These are phyloP conservation scores for Trichopoda pennipes DNA, from an alignment of 2,888 invertebrate species.

Conservation along the genomic window DNA sequence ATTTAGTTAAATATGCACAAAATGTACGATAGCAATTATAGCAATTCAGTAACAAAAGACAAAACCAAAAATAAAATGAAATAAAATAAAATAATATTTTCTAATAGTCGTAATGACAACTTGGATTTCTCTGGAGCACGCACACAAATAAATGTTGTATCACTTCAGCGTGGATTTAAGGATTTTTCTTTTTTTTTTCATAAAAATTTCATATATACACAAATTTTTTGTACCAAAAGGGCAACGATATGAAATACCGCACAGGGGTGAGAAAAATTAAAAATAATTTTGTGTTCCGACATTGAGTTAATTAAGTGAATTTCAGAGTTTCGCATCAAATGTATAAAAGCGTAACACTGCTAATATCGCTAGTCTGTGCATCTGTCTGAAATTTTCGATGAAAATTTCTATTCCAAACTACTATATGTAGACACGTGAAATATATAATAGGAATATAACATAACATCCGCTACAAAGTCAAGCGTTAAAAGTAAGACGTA, in stretches of 20 bases:
- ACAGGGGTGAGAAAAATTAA: not conserved
- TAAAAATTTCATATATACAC: slow-evolving; percentile 51
- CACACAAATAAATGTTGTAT: slow-evolving; percentile 26
- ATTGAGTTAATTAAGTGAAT: too few species aligned
- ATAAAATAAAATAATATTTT: slow-evolving; percentile 58
- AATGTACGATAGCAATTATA: slow-evolving; percentile 44
- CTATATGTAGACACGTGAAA: too few species aligned
- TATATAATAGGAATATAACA: too few species aligned
- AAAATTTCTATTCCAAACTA: too few species aligned
- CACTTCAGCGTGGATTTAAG: slow-evolving; percentile 23
- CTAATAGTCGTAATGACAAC: slow-evolving; percentile 64
- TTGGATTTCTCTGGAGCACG: slow-evolving; percentile 42
- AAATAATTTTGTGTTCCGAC: too few species aligned
- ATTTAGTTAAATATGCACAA: slow-evolving; percentile 64
- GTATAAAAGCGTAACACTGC: too few species aligned
- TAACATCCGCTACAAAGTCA: too few species aligned
- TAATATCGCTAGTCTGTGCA: too few species aligned
- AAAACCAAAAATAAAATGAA: not conserved
- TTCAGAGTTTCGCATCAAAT: too few species aligned
- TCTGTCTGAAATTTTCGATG: too few species aligned
- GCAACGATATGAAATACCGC: not conserved
- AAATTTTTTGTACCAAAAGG: slow-evolving; percentile 1
- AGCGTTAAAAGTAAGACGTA: too few species aligned
- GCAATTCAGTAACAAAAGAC: slow-evolving; percentile 18
- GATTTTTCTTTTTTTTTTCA: not conserved